Evolutionary conservation across 2,888 invertebrate genomes (phyloP).

Genomic region (Apodemia hepburni): DNA sequence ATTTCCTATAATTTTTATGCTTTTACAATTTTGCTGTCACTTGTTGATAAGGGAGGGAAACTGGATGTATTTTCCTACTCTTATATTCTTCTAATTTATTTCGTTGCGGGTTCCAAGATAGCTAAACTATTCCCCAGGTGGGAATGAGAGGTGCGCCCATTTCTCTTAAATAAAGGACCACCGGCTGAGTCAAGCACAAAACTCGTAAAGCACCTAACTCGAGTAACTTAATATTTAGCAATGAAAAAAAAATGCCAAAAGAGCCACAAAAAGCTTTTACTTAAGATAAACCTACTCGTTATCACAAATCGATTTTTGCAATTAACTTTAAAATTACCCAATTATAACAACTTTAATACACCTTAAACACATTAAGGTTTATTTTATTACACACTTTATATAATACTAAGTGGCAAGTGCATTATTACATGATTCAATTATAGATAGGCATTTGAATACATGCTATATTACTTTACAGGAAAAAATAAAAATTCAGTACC

Average conservation of each 20-base stretch:
- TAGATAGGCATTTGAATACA: not conserved
- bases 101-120: too few species aligned
- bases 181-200: not conserved
- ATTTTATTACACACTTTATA: conserved; percentile 1
- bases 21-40: too few species aligned
- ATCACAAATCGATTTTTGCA: conserved; percentile 10
- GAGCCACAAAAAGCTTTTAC: not conserved
- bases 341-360: conserved; percentile 7
- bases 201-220: not conserved
- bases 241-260: not conserved
- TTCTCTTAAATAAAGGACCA: too few species aligned
- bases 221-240: not conserved
- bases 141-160: too few species aligned
- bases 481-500: too few species aligned
- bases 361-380: not conserved
- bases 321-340: conserved; percentile 7
- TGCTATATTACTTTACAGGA: too few species aligned
- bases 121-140: too few species aligned
- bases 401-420: not conserved
- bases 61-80: too few species aligned
- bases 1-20: too few species aligned
- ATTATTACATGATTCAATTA: not conserved
- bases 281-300: not conserved
- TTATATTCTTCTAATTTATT: too few species aligned
- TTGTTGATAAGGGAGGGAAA: too few species aligned